Percentiles rank a stretch among this genome's conserved stretches.
These are phyloP conservation scores for Progne subis DNA, from an alignment of 2,113 vertebrate species.

Conservation along the genomic window DNA sequence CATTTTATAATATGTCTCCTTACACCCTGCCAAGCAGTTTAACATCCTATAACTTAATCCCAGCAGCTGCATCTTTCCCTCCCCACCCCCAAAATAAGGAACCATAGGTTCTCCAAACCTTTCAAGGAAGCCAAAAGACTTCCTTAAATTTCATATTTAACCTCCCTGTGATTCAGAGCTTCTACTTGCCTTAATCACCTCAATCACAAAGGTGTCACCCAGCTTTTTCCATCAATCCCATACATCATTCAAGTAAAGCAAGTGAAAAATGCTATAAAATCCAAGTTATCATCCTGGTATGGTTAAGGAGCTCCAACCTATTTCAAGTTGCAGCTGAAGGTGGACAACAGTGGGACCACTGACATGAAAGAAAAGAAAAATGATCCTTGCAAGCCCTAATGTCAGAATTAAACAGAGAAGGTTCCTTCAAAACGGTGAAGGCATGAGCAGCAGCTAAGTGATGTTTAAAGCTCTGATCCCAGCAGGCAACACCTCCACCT, in stretches of 20 bases:
- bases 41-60: neutral
- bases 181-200: neutral
- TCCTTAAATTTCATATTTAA: neutral
- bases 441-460: neutral
- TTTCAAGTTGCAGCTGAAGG: neutral
- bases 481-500: neutral
- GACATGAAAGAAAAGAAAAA: neutral
- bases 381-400: neutral
- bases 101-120: neutral
- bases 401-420: neutral
- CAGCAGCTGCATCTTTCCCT: neutral
- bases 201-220: neutral
- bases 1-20: neutral
- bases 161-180: neutral
- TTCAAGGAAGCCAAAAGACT: neutral
- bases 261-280: neutral
- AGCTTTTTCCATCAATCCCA: neutral
- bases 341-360: neutral
- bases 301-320: neutral
- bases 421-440: neutral
- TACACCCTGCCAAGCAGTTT: accelerated
- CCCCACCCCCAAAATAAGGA: neutral
- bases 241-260: neutral
- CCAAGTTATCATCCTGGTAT: neutral
- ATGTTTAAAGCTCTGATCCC: neutral